Percentiles rank a stretch among this genome's conserved stretches.
phyloP scores from a whole-genome alignment of 2,888 invertebrate species.

The Sarcophaga subvicina region DNA sequence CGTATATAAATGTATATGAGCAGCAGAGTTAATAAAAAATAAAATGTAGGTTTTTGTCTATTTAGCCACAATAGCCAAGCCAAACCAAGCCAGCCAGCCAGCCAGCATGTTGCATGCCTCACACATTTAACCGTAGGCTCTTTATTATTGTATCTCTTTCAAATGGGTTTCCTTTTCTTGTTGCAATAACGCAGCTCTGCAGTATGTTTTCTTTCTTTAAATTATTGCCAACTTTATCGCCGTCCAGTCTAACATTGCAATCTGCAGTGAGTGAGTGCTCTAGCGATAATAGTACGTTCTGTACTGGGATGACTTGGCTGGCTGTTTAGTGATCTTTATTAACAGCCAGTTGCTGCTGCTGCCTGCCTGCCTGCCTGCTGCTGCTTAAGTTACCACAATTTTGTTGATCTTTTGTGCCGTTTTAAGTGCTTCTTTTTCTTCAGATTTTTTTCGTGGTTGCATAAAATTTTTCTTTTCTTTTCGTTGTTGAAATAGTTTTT shows the following conservation, averaged over 20 bases:
- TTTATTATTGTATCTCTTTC: conserved; percentile 25
- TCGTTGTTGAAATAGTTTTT: conserved; percentile 27
- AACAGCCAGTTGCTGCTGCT: conserved; percentile 26
- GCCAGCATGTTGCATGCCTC: neutral
- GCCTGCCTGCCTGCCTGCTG: neutral
- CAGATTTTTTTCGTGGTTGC: neutral
- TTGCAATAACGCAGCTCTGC: too few relatives aligned
- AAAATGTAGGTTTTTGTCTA: neutral
- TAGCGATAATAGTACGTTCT: too few relatives aligned
- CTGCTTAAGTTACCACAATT: conserved; percentile 7
- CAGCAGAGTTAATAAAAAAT: neutral
- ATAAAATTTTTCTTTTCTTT: conserved; percentile 20
- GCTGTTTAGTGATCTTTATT: conserved; percentile 20
- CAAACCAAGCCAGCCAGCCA: too few relatives aligned
- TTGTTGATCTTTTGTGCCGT: conserved; percentile 7
- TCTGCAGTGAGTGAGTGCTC: too few relatives aligned
- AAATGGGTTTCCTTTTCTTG: neutral
- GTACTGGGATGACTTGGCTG: neutral
- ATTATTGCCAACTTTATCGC: conserved; percentile 62
- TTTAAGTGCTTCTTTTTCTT: conserved; percentile 26
- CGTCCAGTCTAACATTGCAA: conserved; percentile 52
- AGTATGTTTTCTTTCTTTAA: neutral
- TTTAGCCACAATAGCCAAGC: too few relatives aligned
- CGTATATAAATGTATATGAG: neutral
- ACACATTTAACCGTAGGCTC: conserved; percentile 36